Evolutionary conservation across 1,140 invertebrate genomes (phyloP).

Genomic region (Lucilia cuprina): DNA sequence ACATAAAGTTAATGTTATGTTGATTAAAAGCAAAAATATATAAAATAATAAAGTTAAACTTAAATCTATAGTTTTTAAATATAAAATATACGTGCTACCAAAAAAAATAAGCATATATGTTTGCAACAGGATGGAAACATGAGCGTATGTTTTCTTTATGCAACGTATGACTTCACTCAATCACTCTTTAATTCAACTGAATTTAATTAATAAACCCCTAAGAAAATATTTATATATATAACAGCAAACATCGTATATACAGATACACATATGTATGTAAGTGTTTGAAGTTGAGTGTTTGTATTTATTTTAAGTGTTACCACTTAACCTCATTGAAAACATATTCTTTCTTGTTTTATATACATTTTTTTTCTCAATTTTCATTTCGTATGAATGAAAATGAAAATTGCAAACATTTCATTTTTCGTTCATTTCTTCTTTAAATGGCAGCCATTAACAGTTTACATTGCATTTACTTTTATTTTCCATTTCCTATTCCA

Average conservation of each 20-base stretch:
- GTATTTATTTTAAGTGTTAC: neutral
- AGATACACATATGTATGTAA: too few species aligned
- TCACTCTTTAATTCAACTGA: neutral
- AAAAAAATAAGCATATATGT: too few species aligned
- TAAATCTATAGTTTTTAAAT: too few species aligned
- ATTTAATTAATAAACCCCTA: neutral
- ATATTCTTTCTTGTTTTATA: neutral
- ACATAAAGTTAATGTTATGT: too few species aligned
- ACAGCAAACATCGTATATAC: too few species aligned
- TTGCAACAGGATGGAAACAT: neutral
- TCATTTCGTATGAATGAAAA: neutral
- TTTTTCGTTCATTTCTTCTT: neutral
- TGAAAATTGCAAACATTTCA: neutral
- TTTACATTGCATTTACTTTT: neutral
- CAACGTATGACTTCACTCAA: neutral
- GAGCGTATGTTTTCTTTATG: neutral
- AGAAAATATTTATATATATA: neutral
- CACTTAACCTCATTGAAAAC: slow-evolving; percentile 7
- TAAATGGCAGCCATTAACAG: neutral
- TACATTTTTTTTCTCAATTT: neutral
- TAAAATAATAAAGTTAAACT: too few species aligned
- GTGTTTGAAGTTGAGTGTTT: neutral
- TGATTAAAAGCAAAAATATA: too few species aligned
- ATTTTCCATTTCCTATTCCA: neutral
- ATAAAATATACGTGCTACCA: too few species aligned